A percentile compares a stretch with the other conserved stretches of the same genome.
Conservation (phyloP, 35 echinoderm and acorn worm genomes). For the Patiria miniata region DNA sequence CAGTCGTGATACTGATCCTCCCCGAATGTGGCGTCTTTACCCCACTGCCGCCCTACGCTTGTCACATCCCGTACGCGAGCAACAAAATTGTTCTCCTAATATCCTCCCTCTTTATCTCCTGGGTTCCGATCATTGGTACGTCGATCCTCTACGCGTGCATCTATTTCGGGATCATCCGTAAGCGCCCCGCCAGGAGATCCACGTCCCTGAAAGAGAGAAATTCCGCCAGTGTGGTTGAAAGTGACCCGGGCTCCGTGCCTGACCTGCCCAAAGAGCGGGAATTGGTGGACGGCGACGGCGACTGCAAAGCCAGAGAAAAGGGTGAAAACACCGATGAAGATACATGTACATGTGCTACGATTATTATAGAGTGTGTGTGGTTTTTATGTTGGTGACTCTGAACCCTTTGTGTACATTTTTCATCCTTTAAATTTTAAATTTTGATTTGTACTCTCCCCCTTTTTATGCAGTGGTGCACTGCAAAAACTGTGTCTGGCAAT, state of each 20-base stretch:
- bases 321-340: too few species aligned
- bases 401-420: too few species aligned
- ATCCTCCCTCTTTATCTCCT: not conserved
- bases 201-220: not conserved
- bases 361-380: too few species aligned
- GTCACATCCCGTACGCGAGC: slow-evolving; percentile 6
- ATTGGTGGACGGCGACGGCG: too few species aligned
- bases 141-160: not conserved
- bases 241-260: not conserved
- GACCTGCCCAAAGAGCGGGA: too few species aligned
- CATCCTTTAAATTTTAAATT: too few species aligned
- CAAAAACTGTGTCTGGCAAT: too few species aligned
- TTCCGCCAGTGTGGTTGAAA: not conserved
- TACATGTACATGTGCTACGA: too few species aligned
- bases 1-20: not conserved
- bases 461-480: too few species aligned
- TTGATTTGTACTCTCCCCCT: too few species aligned
- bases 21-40: not conserved
- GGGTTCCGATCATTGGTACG: slow-evolving; percentile 3
- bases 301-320: too few species aligned
- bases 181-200: not conserved
- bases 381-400: too few species aligned
- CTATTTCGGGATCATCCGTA: not conserved
- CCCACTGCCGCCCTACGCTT: not conserved
- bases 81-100: not conserved